Evolutionary conservation across 2,113 vertebrate genomes (phyloP), one percentile per base, ranked within the genome.

Genomic region (Craseonycteris thonglongyai): DNA sequence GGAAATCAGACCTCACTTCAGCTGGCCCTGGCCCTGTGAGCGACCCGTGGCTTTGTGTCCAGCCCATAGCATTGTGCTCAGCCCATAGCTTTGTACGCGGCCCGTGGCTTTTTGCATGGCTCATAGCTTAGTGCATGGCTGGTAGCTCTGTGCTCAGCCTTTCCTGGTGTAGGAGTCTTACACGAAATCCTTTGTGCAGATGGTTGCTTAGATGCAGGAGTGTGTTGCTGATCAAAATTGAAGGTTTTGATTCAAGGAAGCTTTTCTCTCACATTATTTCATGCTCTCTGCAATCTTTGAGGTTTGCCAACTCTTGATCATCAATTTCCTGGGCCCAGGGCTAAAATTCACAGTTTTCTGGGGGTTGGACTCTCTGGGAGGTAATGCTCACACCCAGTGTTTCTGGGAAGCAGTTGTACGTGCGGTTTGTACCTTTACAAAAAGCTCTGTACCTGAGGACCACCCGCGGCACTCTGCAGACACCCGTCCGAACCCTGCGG

Each of bases 391-490:
- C 18, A 0, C 11, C 22, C 6, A 8, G 24, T 7, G 58, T n/a
- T 49, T 9, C 2, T 15, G 21, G 68, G 61, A 79, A 61, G 22
- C 33, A 24, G 38, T 19, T 38, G 21, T 63, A 14, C 4, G 26
- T 22, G 33, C 26, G 3, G 49, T 8, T 1, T 19, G 21, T 42
- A 24, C 11, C 49, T 14, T 65, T 51, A 61, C 47, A 18, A 40
- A 49, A 28, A 1, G 14, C 40, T 80, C 9, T n/a, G 42, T 5
- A 2, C 10, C 61, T 12, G 10, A 0, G 14, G n/a, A 30, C 38
- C 51, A 0, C 30, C 40, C 0, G 19, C 5, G 2, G 7, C 45
- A 7, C 1, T 0, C 14, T 49, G 13, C 21, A 33, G 3, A 0
- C 7, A 8, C 22, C 19, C 21, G 3, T 22, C 19, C 8, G 24